phyloP scores from a whole-genome alignment of 2,797 vertebrate genomes.

The Ataeniobius toweri region DNA sequence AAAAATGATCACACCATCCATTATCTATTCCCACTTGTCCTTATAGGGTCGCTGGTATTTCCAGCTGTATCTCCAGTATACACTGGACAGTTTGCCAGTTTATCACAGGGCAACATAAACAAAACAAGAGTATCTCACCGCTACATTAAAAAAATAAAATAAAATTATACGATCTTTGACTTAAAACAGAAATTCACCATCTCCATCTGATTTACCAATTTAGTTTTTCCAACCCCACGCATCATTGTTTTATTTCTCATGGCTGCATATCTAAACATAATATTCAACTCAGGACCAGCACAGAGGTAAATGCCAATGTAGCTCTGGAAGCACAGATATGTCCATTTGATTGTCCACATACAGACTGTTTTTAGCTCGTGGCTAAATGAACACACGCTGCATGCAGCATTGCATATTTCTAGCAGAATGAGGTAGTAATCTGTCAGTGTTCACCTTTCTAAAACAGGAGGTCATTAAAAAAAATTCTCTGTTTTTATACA shows the following conservation, averaged over 20 bases:
- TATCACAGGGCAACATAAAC: neutral
- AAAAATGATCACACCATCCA: too few relatives aligned
- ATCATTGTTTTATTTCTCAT: conserved; percentile 68
- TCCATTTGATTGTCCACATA: conserved; percentile 75
- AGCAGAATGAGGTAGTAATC: conserved; percentile 70
- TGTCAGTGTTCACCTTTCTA: conserved; percentile 63
- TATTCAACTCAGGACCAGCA: conserved; percentile 49
- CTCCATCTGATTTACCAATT: neutral
- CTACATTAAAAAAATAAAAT: neutral
- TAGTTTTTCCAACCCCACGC: conserved; percentile 39
- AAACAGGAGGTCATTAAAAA: conserved; percentile 57
- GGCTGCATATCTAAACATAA: conserved; percentile 60
- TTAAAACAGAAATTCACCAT: neutral
- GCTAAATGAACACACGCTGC: conserved; percentile 46
- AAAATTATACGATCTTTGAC: neutral
- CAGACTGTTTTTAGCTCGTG: conserved; percentile 55
- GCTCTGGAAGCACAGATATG: conserved; percentile 61
- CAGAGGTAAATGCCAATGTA: conserved; percentile 41
- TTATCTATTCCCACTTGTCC: too few relatives aligned
- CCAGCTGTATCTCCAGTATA: too few relatives aligned
- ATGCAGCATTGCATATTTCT: conserved; percentile 70
- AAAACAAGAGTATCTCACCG: neutral
- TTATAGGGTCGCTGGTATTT: too few relatives aligned
- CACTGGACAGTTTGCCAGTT: neutral
- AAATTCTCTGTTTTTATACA: conserved; percentile 68